These are phyloP conservation scores for Metalampra italica DNA, from an alignment of 2,888 invertebrate genomes.

Conservation along the genomic window DNA sequence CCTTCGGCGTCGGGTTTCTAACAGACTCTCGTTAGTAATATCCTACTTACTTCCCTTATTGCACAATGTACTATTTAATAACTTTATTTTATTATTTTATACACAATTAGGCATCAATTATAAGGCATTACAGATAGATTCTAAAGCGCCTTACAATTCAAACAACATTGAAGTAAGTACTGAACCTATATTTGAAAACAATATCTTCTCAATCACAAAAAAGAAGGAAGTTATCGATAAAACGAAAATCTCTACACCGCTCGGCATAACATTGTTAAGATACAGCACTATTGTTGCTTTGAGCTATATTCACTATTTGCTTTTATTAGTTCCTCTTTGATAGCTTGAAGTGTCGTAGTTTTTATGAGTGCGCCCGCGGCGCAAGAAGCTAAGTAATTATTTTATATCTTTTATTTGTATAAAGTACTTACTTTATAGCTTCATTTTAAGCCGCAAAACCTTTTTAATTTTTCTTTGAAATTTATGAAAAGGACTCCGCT, in stretches of 20 bases:
- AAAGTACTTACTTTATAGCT: conserved; percentile 9
- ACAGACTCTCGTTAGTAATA: too few relatives aligned
- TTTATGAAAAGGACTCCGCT: not conserved
- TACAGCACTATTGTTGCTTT: conserved; percentile 36
- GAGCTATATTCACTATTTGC: conserved; percentile 47
- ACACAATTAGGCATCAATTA: too few relatives aligned
- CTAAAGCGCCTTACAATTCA: too few relatives aligned
- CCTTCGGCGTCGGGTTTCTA: too few relatives aligned
- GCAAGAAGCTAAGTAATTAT: conserved; percentile 42
- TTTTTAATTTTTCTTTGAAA: not conserved
- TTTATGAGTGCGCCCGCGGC: conserved; percentile 44
- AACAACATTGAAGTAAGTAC: too few relatives aligned
- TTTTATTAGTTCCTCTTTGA: conserved; percentile 63
- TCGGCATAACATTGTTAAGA: conserved; percentile 40
- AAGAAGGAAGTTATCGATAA: conserved; percentile 18
- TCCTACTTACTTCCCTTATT: too few relatives aligned
- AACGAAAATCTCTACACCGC: conserved; percentile 22
- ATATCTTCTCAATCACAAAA: not conserved
- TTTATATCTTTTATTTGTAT: conserved; percentile 30
- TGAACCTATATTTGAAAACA: too few relatives aligned
- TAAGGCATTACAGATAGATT: too few relatives aligned
- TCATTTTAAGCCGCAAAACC: not conserved
- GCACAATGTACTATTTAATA: too few relatives aligned
- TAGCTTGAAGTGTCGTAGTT: conserved; percentile 55
- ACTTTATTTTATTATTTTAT: too few relatives aligned